phyloP scores from a whole-genome alignment of 2,888 invertebrate species.

The Eilema griseolum region DNA sequence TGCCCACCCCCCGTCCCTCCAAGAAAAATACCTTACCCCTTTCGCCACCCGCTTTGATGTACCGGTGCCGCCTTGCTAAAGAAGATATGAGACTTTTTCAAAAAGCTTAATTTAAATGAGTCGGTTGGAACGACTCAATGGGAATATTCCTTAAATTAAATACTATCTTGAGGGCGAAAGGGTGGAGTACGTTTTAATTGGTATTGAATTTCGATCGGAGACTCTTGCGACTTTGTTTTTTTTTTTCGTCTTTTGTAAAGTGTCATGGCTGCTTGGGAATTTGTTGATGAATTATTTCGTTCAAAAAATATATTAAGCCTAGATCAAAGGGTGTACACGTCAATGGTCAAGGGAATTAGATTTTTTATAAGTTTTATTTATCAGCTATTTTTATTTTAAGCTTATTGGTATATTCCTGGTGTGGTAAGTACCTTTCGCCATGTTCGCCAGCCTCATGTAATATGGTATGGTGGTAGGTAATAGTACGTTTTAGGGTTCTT shows the following conservation, averaged over 20 bases:
- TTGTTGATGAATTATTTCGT: slow-evolving; percentile 12
- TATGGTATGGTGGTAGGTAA: too few species aligned
- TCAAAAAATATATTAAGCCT: neutral
- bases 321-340: neutral
- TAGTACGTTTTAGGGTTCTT: too few species aligned
- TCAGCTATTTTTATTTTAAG: neutral
- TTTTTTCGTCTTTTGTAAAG: slow-evolving; percentile 54
- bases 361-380: neutral
- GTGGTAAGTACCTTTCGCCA: too few species aligned
- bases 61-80: slow-evolving; percentile 82
- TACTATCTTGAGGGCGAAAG: slow-evolving; percentile 77
- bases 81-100: slow-evolving; percentile 87
- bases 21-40: slow-evolving; percentile 80
- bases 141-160: slow-evolving; percentile 85
- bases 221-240: slow-evolving; percentile 60
- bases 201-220: slow-evolving; percentile 84
- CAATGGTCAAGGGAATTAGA: neutral
- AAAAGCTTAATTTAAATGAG: slow-evolving; percentile 87
- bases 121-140: slow-evolving; percentile 81
- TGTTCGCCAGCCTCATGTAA: too few species aligned
- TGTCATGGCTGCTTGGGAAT: slow-evolving; percentile 30
- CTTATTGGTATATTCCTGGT: too few species aligned
- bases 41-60: slow-evolving; percentile 81
- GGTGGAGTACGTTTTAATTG: slow-evolving; percentile 79
- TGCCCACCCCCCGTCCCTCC: slow-evolving; percentile 76